Conservation (phyloP, 1,140 invertebrate genomes). For the Brachystomella parvula region DNA sequence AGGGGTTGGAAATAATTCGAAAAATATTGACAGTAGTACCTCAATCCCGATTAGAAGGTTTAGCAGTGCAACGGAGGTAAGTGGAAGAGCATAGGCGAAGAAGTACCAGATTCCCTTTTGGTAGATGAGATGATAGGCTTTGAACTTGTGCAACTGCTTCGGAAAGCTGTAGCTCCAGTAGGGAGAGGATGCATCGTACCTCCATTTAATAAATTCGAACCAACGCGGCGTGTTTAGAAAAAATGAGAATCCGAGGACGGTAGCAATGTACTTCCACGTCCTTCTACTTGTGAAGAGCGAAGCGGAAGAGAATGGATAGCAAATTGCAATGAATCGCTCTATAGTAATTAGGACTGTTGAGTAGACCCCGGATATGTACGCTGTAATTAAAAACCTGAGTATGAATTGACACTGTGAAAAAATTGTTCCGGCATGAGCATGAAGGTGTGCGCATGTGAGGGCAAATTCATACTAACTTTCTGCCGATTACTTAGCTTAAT, state of each 20-base stretch:
- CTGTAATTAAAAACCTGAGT: too few species aligned
- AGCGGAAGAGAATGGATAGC: background rate
- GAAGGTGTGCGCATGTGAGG: too few species aligned
- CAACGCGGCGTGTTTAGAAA: background rate
- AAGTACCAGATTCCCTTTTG: background rate
- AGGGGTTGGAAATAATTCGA: too few species aligned
- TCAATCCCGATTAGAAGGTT: background rate
- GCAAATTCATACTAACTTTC: too few species aligned
- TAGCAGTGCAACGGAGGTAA: background rate
- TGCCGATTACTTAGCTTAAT: too few species aligned
- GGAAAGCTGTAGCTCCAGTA: background rate
- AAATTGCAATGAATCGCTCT: background rate
- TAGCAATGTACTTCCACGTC: background rate
- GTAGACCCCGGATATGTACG: background rate
- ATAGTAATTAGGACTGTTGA: background rate
- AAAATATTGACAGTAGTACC: too few species aligned
- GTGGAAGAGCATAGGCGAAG: background rate
- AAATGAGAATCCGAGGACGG: background rate
- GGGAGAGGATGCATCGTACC: background rate
- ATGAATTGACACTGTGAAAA: too few species aligned
- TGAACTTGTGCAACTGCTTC: background rate
- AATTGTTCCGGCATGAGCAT: too few species aligned
- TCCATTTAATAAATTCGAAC: background rate
- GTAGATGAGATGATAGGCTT: background rate
- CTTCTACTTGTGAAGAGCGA: background rate